Evolutionary conservation across 2,888 invertebrate genomes (phyloP), one percentile per base, ranked within the genome.

Genomic region (Toxonevra muliebris): DNA sequence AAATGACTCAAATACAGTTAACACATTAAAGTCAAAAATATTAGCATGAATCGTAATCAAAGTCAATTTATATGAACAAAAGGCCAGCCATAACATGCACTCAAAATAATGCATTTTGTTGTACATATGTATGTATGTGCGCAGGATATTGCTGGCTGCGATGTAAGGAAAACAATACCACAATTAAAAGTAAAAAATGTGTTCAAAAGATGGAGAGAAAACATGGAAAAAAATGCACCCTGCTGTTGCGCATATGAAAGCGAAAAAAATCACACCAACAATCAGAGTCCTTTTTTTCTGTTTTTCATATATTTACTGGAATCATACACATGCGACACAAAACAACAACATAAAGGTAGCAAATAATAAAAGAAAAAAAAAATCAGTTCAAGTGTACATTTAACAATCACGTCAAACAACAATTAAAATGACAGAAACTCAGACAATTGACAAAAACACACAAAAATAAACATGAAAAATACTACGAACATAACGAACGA

Each of bases 331-430:
- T 70, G 77, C 71, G 78, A 77, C 79, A 77, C 77, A 72, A 66
- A 67, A 68, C 78, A 78, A 79, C 78, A 68, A 74, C 68, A 78
- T 69, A 65, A 70, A 68, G 65, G 62, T 58, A 48, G 12, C 20
- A 43, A 19, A 65, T 68, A 55, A 65, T 68, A 55, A 42, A 19
- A 19, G 59, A 41, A 43, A 41, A 65, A 52, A 58, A 59, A 43
- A 63, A 63, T 45, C 65, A 20, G 63, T 65, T 75, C 75, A 76
- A 78, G 77, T 80, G 79, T 75, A 75, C 76, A 76, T 77, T 77
- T 77, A 76, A 79, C 79, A 80, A 79, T 76, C 75, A 75, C 78
- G 75, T 79, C 76, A 80, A 80, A 80, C 80, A 80, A 79, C 79
- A 80, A 80, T 80, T 80, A 80, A 80, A 80, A 80, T 77, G 80